Percentiles rank a stretch among this genome's conserved stretches.
phyloP scores from a whole-genome alignment of 2,113 vertebrate species.

The Andinoacara biseriatus region DNA sequence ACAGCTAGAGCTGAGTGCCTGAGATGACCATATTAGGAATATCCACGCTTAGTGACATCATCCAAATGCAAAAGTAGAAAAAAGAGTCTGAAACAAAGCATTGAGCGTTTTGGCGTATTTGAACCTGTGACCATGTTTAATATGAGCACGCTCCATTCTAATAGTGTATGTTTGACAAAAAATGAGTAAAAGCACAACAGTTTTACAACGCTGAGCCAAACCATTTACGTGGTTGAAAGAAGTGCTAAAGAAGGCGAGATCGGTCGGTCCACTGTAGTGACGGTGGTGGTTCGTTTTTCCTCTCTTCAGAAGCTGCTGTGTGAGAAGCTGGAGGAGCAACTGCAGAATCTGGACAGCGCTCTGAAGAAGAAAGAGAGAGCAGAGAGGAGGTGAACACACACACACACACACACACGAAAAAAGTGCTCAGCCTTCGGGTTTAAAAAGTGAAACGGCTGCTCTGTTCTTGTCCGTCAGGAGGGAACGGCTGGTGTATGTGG shows the following conservation, averaged over 20 bases:
- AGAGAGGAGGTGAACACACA: slow-evolving; percentile 86
- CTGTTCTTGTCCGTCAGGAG: slow-evolving; percentile 79
- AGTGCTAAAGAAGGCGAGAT: too few relatives aligned
- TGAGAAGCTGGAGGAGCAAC: slow-evolving; percentile 94
- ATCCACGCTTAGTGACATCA: background rate
- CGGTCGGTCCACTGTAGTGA: background rate
- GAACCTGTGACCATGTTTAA: background rate
- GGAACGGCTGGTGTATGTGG: slow-evolving; percentile 96
- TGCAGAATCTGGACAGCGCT: slow-evolving; percentile 93
- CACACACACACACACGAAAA: background rate
- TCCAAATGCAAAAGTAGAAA: background rate
- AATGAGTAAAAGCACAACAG: background rate
- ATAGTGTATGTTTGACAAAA: fast-evolving
- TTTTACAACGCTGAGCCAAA: background rate
- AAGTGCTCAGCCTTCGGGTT: fast-evolving
- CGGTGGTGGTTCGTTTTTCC: background rate
- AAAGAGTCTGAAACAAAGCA: fast-evolving
- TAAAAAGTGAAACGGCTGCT: background rate
- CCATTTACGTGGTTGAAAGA: background rate
- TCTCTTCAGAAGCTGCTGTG: slow-evolving; percentile 90
- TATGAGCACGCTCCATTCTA: background rate
- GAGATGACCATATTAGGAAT: background rate
- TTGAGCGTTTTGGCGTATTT: background rate
- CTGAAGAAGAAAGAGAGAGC: slow-evolving; percentile 96
- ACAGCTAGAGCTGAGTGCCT: background rate